Conservation (phyloP, 1,140 invertebrate genomes). For the Drosophila nasuta region DNA sequence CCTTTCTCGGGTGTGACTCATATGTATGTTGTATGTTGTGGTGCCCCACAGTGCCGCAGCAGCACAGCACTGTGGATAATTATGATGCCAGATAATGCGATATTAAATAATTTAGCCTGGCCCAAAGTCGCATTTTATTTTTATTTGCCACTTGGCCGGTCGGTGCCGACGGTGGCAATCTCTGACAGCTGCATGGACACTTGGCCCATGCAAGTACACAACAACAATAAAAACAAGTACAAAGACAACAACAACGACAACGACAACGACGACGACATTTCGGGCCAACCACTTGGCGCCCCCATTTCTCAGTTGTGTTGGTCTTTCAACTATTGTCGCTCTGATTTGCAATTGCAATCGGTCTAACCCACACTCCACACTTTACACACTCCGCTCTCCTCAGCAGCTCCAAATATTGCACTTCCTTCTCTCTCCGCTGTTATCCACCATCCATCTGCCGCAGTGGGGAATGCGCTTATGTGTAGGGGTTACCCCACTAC, state of each 20-base stretch:
- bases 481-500: slow-evolving; percentile 42
- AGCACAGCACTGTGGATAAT: slow-evolving; percentile 55
- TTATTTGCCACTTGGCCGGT: slow-evolving; percentile 69
- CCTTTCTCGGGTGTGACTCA: slow-evolving; percentile 51
- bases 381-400: background rate
- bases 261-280: slow-evolving; percentile 18
- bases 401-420: too few species aligned
- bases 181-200: slow-evolving; percentile 79
- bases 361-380: slow-evolving; percentile 12
- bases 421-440: background rate
- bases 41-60: slow-evolving; percentile 12
- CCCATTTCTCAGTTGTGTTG: slow-evolving; percentile 47
- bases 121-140: slow-evolving; percentile 57
- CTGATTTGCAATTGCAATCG: slow-evolving; percentile 65
- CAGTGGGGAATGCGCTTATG: slow-evolving; percentile 26
- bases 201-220: slow-evolving; percentile 27
- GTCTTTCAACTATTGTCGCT: slow-evolving; percentile 73
- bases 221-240: slow-evolving; percentile 11
- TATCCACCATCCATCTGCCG: slow-evolving; percentile 2
- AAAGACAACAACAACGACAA: background rate
- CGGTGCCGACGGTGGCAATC: slow-evolving; percentile 70
- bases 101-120: slow-evolving; percentile 66
- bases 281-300: slow-evolving; percentile 59
- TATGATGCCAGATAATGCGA: slow-evolving; percentile 83
- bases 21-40: slow-evolving; percentile 19